Evolutionary conservation across 2,797 vertebrate species (phyloP), one percentile per base, ranked within the genome.

Genomic region (Alfaro cultratus): DNA sequence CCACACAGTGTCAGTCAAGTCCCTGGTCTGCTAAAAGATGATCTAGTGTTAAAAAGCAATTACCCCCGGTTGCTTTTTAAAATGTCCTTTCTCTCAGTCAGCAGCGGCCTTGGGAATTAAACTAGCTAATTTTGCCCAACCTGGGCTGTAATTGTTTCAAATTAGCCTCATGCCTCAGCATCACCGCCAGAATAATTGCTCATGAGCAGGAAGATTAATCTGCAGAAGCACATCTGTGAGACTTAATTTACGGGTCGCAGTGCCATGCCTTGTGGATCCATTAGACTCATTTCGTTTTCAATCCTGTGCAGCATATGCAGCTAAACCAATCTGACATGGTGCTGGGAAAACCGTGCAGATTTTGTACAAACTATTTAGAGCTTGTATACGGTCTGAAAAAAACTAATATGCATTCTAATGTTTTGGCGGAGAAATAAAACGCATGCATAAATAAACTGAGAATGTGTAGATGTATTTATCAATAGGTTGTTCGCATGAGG

Each of bases 71-170:
- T 53, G 81, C 80, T 83, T 89, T 89, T 78, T 64, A 75, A 90
- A 94, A 85, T 80, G 84, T 80, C 90, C 90, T 88, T 73, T 4
- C 79, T 5, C 86, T 90, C 85, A 86, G 91, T 93, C 92, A 87
- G 81, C 80, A 26, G 77, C n/a, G 41, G 83, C 87, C 77, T 79
- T 46, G 86, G 89, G 88, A 93, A 90, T 88, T 85, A 84, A 94
- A 90, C 57, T 60, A 88, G 92, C 91, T 92, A 91, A 93, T 92
- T 94, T 91, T 93, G 87, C 87, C 86, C 91, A 93, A 94, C 89
- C 88, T 87, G 88, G 82, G 84, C 81, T 86, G 89, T 95, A 96
- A 96, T 95, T 94, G 93, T 95, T 95, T 95, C 91, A 94, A 95
- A 96, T 94, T 93, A 94, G 91, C 93, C 92, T 92, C 92, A 88